These are phyloP conservation scores for Onychostoma macrolepis DNA, from an alignment of 2,113 vertebrate genomes.

Conservation along the genomic window DNA sequence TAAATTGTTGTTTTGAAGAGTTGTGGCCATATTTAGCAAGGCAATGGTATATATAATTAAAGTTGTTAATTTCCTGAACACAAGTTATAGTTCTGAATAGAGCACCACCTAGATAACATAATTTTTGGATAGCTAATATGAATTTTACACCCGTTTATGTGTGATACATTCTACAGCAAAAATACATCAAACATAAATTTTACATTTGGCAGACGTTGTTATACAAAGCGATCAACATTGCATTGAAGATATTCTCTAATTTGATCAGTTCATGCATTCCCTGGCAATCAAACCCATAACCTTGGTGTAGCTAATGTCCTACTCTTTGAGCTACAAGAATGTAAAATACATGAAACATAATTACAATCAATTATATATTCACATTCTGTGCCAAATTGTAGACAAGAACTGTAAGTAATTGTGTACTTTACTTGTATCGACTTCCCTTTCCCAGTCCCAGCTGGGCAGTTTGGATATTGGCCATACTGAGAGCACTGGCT, in stretches of 20 bases:
- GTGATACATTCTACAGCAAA: too few relatives aligned
- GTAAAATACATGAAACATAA: neutral
- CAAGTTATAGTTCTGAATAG: neutral
- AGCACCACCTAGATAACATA: neutral
- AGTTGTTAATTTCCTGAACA: neutral
- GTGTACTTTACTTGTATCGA: neutral
- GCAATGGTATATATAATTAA: neutral
- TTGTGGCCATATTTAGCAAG: too few relatives aligned
- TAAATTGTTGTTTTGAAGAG: too few relatives aligned
- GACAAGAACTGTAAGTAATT: neutral
- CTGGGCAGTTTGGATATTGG: slow-evolving; percentile 38
- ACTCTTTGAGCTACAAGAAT: neutral
- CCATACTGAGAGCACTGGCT: slow-evolving; percentile 56
- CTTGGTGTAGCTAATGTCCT: neutral
- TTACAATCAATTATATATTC: neutral
- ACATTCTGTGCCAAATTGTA: neutral
- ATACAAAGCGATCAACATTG: neutral
- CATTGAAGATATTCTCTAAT: neutral
- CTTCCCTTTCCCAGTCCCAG: slow-evolving; percentile 17
- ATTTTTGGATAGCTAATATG: neutral
- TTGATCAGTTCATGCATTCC: neutral
- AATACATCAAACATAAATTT: too few relatives aligned
- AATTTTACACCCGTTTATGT: neutral
- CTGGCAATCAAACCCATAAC: neutral
- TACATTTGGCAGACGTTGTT: neutral